A percentile compares a stretch with the other conserved stretches of the same genome.
Evolutionary conservation across 2,797 vertebrate species (phyloP).

Genomic region (Pseudocheirus occidentalis): DNA sequence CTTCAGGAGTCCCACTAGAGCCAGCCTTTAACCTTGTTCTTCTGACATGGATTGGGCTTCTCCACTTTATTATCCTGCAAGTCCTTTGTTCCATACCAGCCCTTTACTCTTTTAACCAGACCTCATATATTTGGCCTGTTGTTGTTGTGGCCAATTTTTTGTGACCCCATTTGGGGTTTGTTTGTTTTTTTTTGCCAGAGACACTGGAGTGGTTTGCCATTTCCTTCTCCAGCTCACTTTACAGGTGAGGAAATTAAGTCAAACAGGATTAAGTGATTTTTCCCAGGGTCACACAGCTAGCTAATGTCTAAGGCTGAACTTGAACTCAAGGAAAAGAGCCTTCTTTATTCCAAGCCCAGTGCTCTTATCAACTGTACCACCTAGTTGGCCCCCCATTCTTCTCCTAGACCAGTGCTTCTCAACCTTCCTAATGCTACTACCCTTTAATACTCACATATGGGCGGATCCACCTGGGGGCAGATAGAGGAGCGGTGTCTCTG

Average conservation of each 20-base stretch:
- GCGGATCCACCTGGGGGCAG: too few species aligned
- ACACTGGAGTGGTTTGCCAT: background rate
- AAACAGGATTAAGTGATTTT: background rate
- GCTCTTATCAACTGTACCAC: background rate
- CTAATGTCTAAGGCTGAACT: background rate
- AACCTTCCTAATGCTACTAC: too few species aligned
- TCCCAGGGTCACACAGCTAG: background rate
- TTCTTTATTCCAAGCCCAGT: too few species aligned
- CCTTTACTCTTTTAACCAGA: background rate
- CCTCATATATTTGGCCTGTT: background rate
- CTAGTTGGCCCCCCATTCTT: background rate
- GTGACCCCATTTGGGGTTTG: background rate
- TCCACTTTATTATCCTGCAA: constrained; percentile 49
- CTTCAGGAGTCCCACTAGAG: constrained; percentile 58
- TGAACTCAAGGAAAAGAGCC: background rate
- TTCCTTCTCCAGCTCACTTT: background rate
- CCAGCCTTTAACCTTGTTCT: constrained; percentile 25
- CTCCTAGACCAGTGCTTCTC: background rate
- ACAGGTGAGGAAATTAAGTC: background rate
- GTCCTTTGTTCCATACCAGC: background rate
- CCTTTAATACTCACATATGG: too few species aligned
- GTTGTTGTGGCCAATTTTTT: background rate
- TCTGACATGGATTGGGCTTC: background rate
- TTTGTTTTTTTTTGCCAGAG: background rate
- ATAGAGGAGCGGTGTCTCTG: too few species aligned